A percentile compares a stretch with the other conserved stretches of the same genome.
These are phyloP conservation scores for Callosobruchus maculatus DNA, from an alignment of 2,888 invertebrate species.

Conservation along the genomic window DNA sequence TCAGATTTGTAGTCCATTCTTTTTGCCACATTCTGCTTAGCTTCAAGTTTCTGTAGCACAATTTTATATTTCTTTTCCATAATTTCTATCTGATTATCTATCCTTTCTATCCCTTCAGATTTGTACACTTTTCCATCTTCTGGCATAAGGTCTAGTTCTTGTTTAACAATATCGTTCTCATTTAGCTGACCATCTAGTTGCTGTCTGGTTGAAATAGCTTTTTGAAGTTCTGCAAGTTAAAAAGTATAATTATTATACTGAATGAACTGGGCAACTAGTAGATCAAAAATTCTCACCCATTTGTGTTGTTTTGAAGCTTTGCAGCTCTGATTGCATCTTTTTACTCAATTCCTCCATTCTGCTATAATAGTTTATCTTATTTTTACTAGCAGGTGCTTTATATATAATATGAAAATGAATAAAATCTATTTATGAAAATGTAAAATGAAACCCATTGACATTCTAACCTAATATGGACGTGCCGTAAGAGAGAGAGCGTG, in stretches of 20 bases:
- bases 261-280: neutral
- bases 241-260: neutral
- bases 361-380: slow-evolving; percentile 33
- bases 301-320: slow-evolving; percentile 73
- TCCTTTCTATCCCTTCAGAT: slow-evolving; percentile 64
- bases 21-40: no score
- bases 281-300: slow-evolving; percentile 57
- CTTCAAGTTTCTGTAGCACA: no score
- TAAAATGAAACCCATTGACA: neutral
- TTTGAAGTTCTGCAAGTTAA: slow-evolving; percentile 67
- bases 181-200: slow-evolving; percentile 88
- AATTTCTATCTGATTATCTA: slow-evolving; percentile 67
- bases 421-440: neutral
- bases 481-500: no score
- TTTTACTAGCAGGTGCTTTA: neutral
- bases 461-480: no score
- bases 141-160: slow-evolving; percentile 82
- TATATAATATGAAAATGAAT: neutral
- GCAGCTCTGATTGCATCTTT: slow-evolving; percentile 76
- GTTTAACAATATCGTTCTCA: slow-evolving; percentile 90
- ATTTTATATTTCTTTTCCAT: slow-evolving; percentile 80
- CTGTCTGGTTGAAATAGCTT: slow-evolving; percentile 73
- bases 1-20: no score
- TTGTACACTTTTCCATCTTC: slow-evolving; percentile 83
- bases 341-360: slow-evolving; percentile 78